A percentile compares a stretch with the other conserved stretches of the same genome.
Conservation (phyloP, 2,888 invertebrate species). For the Perizoma flavofasciatum region DNA sequence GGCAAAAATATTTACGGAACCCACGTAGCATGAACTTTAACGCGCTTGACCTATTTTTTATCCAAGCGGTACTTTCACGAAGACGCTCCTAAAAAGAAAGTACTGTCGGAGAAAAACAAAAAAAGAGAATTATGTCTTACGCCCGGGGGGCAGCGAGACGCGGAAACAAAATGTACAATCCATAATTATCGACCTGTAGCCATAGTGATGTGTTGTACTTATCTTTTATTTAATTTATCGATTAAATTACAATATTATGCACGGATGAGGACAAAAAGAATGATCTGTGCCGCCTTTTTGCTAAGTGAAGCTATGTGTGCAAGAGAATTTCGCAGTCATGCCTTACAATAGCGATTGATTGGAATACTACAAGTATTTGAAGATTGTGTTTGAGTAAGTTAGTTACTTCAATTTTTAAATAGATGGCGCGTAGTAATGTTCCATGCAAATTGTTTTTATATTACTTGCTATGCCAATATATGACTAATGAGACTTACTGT, state of each 20-base stretch:
- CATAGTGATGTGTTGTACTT: constrained; percentile 56
- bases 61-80: constrained; percentile 64
- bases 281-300: too few relatives aligned
- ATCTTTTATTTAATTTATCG: constrained; percentile 26
- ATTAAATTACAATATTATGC: background rate
- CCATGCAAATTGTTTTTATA: too few relatives aligned
- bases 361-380: too few relatives aligned
- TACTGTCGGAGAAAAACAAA: constrained; percentile 52
- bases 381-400: too few relatives aligned
- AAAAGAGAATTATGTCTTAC: constrained; percentile 62
- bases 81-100: constrained; percentile 76
- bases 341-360: too few relatives aligned
- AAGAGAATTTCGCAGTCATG: too few relatives aligned
- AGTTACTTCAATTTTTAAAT: too few relatives aligned
- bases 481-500: too few relatives aligned
- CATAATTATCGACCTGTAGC: constrained; percentile 71
- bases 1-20: constrained; percentile 32
- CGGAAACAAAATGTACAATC: constrained; percentile 74
- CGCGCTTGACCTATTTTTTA: constrained; percentile 50
- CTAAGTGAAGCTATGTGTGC: too few relatives aligned
- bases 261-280: too few relatives aligned
- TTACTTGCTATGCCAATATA: too few relatives aligned
- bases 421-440: too few relatives aligned
- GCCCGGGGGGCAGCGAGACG: constrained; percentile 61
- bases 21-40: constrained; percentile 33